Percentiles rank a stretch among this genome's conserved stretches.
phyloP scores from a whole-genome alignment of 2,888 invertebrate species.

The Aromia moschata region DNA sequence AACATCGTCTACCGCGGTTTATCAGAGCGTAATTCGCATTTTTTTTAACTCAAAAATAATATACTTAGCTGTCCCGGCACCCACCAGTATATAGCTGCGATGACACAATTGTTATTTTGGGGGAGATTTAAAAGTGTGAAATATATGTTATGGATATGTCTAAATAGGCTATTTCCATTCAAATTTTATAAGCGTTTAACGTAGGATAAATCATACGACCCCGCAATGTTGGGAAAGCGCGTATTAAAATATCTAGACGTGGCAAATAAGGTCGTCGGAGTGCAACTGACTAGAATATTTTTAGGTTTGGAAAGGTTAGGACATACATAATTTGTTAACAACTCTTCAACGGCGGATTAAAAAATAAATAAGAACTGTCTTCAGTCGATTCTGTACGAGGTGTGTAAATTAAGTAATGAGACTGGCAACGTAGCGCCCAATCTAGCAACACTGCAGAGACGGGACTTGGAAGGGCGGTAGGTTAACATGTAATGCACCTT shows the following conservation, averaged over 20 bases:
- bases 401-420: no score
- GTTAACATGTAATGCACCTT: no score
- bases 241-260: background rate
- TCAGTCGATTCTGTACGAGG: no score
- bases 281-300: no score
- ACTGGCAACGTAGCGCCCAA: no score
- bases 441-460: no score
- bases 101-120: conserved; percentile 6
- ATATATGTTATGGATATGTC: conserved; percentile 15
- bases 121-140: conserved; percentile 13
- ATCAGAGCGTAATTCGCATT: background rate
- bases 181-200: background rate
- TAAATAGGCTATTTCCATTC: conserved; percentile 9
- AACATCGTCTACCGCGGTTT: background rate
- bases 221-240: background rate
- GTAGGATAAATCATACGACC: background rate
- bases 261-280: background rate
- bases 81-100: conserved; percentile 9
- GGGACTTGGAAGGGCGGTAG: no score
- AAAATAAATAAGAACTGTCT: no score
- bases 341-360: no score
- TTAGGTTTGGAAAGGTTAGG: no score
- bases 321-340: no score
- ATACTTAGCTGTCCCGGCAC: conserved; percentile 4
- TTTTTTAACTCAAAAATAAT: conserved; percentile 13